These are phyloP conservation scores for Nymphalis polychloros DNA, from an alignment of 2,888 invertebrate genomes.

Conservation along the genomic window DNA sequence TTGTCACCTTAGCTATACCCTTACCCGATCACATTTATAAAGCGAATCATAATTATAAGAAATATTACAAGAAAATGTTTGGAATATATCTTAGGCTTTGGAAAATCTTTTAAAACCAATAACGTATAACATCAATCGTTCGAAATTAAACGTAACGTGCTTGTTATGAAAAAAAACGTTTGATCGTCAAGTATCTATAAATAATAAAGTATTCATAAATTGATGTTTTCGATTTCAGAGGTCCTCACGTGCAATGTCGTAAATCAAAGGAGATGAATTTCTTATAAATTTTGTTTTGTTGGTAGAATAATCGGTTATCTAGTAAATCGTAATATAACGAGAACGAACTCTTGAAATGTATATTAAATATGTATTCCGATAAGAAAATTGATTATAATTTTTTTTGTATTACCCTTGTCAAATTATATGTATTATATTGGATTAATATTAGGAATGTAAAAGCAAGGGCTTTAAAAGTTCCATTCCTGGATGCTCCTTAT, in stretches of 20 bases:
- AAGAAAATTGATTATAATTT: too few species aligned
- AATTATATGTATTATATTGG: too few species aligned
- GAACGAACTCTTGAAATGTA: too few species aligned
- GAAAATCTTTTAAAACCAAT: conserved; percentile 25
- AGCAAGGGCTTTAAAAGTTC: too few species aligned
- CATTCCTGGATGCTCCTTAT: too few species aligned
- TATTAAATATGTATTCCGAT: too few species aligned
- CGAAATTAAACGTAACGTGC: conserved; percentile 21
- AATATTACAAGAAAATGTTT: conserved; percentile 11
- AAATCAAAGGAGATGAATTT: conserved; percentile 12
- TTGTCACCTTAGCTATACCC: too few species aligned
- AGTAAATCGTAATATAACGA: too few species aligned
- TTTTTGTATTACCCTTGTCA: too few species aligned
- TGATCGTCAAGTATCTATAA: conserved; percentile 24
- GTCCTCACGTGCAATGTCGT: conserved; percentile 5
- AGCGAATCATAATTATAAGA: neutral
- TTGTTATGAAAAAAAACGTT: conserved; percentile 23
- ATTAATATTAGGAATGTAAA: too few species aligned
- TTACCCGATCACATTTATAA: neutral
- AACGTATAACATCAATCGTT: conserved; percentile 28
- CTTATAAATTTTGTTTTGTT: neutral
- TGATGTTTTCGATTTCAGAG: conserved; percentile 27
- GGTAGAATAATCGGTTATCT: conserved; percentile 1
- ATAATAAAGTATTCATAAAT: conserved; percentile 29
- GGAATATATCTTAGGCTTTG: conserved; percentile 11